These are phyloP conservation scores for Caradrina kadenii DNA, from an alignment of 2,888 invertebrate species.

Conservation along the genomic window DNA sequence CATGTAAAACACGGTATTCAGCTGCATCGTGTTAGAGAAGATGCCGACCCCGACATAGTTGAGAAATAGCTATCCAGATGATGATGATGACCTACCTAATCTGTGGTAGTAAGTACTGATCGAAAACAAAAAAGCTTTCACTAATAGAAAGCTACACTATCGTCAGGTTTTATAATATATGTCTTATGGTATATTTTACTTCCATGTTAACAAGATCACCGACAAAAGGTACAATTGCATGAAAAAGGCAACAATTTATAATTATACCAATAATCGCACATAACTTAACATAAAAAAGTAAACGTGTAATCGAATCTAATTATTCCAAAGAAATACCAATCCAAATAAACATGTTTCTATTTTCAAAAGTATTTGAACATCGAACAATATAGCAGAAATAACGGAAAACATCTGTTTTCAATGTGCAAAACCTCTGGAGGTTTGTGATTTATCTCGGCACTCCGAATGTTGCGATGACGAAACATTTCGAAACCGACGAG, in stretches of 20 bases:
- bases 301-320: background rate
- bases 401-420: slow-evolving; percentile 57
- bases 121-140: too few relatives aligned
- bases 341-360: slow-evolving; percentile 29
- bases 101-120: too few relatives aligned
- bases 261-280: background rate
- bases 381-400: slow-evolving; percentile 47
- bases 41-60: too few relatives aligned
- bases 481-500: slow-evolving; percentile 26
- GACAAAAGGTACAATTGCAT: too few relatives aligned
- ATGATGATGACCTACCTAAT: too few relatives aligned
- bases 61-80: too few relatives aligned
- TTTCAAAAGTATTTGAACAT: slow-evolving; percentile 35
- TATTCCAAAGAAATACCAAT: slow-evolving; percentile 33
- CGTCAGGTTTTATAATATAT: too few relatives aligned
- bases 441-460: slow-evolving; percentile 52
- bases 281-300: background rate
- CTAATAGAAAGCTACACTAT: too few relatives aligned
- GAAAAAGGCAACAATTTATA: slow-evolving; percentile 1
- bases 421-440: slow-evolving; percentile 47
- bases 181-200: too few relatives aligned
- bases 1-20: too few relatives aligned
- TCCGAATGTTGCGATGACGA: slow-evolving; percentile 26
- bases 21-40: too few relatives aligned
- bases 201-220: too few relatives aligned